Base-by-base conservation (phyloP, 1,140 invertebrate species). In the Phocides pigmalion region DNA sequence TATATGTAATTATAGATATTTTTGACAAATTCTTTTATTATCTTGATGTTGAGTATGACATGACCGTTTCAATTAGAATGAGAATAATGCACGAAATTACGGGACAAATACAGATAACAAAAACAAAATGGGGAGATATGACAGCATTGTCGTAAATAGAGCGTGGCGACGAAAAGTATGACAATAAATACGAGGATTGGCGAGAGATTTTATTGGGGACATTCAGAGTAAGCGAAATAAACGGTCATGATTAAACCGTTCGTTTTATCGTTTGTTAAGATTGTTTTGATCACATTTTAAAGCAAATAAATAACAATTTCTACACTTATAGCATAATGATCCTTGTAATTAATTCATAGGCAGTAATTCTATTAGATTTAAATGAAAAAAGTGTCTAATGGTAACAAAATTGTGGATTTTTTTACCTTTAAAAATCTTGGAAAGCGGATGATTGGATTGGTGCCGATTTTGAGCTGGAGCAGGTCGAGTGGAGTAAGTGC, bases 401-500 rank as follows among this genome's bases (percentile, higher is more conserved):
- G 11, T 2, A n/a, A 35, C 32, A 35, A 12, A 35, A 35, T 35
- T n/a, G 14, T 22, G 6, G 2, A 17, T 12, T 0, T 3, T 8
- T 16, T 81, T 75, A 95, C 94, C 93, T 97, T 97, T 59, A 97
- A 92, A 89, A 97, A 97, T 75, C 96, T 93, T 39, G 96, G 96
- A 91, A 96, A 97, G 74, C 96, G 93, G 61, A 98, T 94, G 84
- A 97, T 94, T 0, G 96, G 96, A 75, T 97, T 95, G 53, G 93
- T 92, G 59, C 96, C 96, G 46, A 97, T 93, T 70, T 95, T 94
- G 15, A 97, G 82, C 88, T 98, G 97, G 8, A 98, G 84, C 14
- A 98, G 92, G 84, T 99, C 98, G 20, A 98, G 90, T 0, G 98
- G 98, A 41, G 96, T 87, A n/a, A 99, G 89, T 11, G 96, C 94